Percentiles rank a stretch among this genome's conserved stretches.
Evolutionary conservation across 2,797 vertebrate genomes (phyloP).

Genomic region (Stomatorhinus walkeri): DNA sequence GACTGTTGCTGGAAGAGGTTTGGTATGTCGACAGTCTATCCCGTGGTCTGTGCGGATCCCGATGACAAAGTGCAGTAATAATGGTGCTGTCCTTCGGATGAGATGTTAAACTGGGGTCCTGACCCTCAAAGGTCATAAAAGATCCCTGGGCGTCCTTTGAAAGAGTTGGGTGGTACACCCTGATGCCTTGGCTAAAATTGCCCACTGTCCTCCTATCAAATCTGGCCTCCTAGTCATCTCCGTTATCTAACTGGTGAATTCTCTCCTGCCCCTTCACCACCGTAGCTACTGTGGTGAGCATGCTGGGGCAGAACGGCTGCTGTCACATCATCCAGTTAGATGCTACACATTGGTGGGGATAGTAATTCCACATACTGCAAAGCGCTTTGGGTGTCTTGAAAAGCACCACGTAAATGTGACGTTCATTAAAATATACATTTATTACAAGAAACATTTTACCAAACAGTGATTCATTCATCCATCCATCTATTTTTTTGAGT

Average conservation of each 20-base stretch:
- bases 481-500: neutral
- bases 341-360: no score
- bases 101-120: neutral
- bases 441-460: neutral
- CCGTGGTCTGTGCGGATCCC: neutral
- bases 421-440: neutral
- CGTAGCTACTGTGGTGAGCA: neutral
- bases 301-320: neutral
- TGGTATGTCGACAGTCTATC: neutral
- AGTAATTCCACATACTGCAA: neutral
- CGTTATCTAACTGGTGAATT: neutral
- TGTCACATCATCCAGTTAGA: neutral
- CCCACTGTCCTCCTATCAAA: neutral
- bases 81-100: neutral
- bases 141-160: neutral
- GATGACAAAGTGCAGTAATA: neutral
- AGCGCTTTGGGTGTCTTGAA: neutral
- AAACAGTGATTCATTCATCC: neutral
- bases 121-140: neutral
- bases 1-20: neutral
- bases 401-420: neutral
- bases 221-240: neutral
- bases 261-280: neutral
- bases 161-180: neutral
- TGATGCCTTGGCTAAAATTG: neutral